Conservation (phyloP, 2,797 vertebrate species). For the Trematomus bernacchii region DNA sequence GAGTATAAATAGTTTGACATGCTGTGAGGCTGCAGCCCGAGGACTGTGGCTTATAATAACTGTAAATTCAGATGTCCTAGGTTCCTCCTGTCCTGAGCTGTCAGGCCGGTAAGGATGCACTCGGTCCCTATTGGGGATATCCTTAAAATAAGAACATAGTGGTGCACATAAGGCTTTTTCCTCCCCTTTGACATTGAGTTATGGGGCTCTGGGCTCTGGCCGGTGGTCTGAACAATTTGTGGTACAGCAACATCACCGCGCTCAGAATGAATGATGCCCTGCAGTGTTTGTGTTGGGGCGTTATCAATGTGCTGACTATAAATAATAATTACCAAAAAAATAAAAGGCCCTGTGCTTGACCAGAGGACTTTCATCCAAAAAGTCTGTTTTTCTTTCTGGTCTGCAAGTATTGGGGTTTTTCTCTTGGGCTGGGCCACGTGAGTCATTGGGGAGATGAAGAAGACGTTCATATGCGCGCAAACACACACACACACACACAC, state of each 20-base stretch:
- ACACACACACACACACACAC: not conserved
- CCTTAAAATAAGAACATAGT: constrained; percentile 83
- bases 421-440: constrained; percentile 75
- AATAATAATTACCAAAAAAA: constrained; percentile 87
- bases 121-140: constrained; percentile 75
- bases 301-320: constrained; percentile 89
- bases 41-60: constrained; percentile 81
- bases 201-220: constrained; percentile 87
- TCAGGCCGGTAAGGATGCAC: constrained; percentile 78
- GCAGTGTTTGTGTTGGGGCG: constrained; percentile 88
- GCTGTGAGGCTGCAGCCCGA: constrained; percentile 70
- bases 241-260: constrained; percentile 84
- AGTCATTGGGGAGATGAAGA: constrained; percentile 70
- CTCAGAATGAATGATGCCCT: constrained; percentile 86
- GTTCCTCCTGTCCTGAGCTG: constrained; percentile 73
- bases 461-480: constrained; percentile 39
- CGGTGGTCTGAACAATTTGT: constrained; percentile 88
- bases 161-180: constrained; percentile 68
- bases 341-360: constrained; percentile 82
- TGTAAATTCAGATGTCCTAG: constrained; percentile 81
- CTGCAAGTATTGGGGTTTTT: constrained; percentile 79
- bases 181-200: constrained; percentile 86
- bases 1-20: constrained; percentile 80
- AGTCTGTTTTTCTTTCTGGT: constrained; percentile 84
- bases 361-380: constrained; percentile 84